phyloP scores from a whole-genome alignment of 2,888 invertebrate species.

The Acrobasis consociella region DNA sequence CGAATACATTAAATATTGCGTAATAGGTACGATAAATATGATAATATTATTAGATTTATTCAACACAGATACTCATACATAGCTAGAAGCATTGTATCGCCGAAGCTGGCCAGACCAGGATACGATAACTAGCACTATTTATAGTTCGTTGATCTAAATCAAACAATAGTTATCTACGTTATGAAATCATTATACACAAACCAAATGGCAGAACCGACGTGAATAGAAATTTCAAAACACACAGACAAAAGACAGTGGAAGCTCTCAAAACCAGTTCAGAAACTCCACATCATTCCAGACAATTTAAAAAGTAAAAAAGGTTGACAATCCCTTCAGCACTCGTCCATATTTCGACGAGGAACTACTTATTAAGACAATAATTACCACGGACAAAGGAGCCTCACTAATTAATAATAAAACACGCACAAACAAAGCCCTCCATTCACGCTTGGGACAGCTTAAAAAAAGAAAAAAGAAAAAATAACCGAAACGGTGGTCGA shows the following conservation, averaged over 20 bases:
- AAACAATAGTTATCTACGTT: conserved; percentile 16
- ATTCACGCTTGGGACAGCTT: conserved; percentile 78
- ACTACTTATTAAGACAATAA: conserved; percentile 83
- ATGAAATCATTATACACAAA: conserved; percentile 10
- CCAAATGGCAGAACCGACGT: conserved; percentile 3
- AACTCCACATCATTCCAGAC: conserved; percentile 50
- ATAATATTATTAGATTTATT: background rate
- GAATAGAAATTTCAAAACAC: conserved; percentile 21
- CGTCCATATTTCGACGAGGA: conserved; percentile 72
- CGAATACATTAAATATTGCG: too few species aligned
- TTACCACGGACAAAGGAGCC: conserved; percentile 80
- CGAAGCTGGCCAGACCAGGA: background rate
- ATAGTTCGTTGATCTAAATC: conserved; percentile 6
- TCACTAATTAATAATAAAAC: conserved; percentile 83
- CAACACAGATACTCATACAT: background rate
- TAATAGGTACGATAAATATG: too few species aligned
- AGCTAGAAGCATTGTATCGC: background rate
- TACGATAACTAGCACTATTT: background rate
- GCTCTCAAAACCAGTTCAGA: conserved; percentile 49
- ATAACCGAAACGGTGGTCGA: conserved; percentile 82
- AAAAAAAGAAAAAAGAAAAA: conserved; percentile 65
- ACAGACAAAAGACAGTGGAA: conserved; percentile 31
- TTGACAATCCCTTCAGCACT: conserved; percentile 68
- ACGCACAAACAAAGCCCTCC: conserved; percentile 79
- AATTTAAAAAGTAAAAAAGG: conserved; percentile 63